Percentiles rank a stretch among this genome's conserved stretches.
Conservation (phyloP, 2,797 vertebrate species). For the Orientallactaga sibirica region DNA sequence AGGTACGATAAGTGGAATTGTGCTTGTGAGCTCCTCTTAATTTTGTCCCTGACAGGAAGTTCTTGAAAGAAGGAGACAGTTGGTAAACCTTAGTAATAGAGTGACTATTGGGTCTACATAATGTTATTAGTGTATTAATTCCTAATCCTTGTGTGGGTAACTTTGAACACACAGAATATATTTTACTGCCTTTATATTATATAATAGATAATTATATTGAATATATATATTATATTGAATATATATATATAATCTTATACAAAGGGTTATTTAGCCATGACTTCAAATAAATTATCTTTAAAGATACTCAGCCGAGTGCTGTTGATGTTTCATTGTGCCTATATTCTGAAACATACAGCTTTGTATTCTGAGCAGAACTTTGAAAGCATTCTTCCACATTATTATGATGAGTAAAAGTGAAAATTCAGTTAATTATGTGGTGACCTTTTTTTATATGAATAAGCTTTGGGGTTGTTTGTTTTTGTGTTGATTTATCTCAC, state of each 20-base stretch:
- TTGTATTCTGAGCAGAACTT: not conserved
- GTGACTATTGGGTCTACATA: not conserved
- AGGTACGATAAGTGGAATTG: not conserved
- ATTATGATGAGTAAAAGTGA: not conserved
- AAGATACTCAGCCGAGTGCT: not conserved
- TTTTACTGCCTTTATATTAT: too few relatives aligned
- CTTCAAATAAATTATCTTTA: conserved; percentile 10
- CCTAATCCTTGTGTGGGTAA: not conserved
- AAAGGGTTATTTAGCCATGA: conserved; percentile 25
- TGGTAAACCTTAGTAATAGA: not conserved
- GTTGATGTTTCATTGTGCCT: not conserved
- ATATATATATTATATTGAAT: not conserved
- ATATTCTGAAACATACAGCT: not conserved
- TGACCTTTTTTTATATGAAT: not conserved
- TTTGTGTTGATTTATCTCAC: not conserved
- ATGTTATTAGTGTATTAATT: not conserved
- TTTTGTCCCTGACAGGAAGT: conserved; percentile 10
- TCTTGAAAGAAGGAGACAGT: not conserved
- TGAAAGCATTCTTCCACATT: not conserved
- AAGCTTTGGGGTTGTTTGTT: not conserved
- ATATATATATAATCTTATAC: not conserved
- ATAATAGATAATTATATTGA: too few relatives aligned
- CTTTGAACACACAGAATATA: not conserved
- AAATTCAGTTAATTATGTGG: not conserved
- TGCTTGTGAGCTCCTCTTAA: not conserved